phyloP scores from a whole-genome alignment of 1,140 invertebrate species.

The Drosophila virilis region DNA sequence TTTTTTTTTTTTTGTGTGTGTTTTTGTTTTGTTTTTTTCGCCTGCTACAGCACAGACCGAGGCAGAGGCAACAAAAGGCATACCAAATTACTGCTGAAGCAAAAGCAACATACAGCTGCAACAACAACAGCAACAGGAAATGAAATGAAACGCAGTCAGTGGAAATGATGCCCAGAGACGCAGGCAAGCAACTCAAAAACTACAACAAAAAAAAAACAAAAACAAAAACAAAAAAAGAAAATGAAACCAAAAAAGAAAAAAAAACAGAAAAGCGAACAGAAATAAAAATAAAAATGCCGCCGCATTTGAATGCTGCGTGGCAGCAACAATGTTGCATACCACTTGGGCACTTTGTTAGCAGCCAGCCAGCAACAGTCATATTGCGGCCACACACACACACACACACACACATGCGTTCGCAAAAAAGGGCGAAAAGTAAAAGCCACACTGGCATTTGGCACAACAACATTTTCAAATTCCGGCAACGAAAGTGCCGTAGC shows the following conservation, averaged over 20 bases:
- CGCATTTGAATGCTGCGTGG: slow-evolving; percentile 78
- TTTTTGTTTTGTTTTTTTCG: slow-evolving; percentile 32
- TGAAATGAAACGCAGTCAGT: slow-evolving; percentile 80
- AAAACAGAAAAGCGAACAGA: slow-evolving; percentile 12
- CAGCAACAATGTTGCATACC: slow-evolving; percentile 82
- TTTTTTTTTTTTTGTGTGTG: slow-evolving; percentile 37
- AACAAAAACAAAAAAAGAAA: slow-evolving; percentile 48
- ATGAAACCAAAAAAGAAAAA: slow-evolving; percentile 41
- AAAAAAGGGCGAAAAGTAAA: slow-evolving; percentile 50
- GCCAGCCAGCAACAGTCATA: slow-evolving; percentile 45
- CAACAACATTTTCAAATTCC: slow-evolving; percentile 77
- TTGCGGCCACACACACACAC: slow-evolving; percentile 35
- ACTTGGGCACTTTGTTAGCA: slow-evolving; percentile 81
- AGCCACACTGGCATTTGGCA: slow-evolving; percentile 45
- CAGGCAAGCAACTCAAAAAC: slow-evolving; percentile 60
- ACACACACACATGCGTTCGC: neutral
- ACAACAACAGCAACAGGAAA: slow-evolving; percentile 45
- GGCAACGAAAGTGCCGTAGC: slow-evolving; percentile 71
- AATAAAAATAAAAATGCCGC: slow-evolving; percentile 68
- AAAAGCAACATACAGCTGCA: slow-evolving; percentile 30
- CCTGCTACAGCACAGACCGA: neutral
- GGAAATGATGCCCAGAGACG: slow-evolving; percentile 70
- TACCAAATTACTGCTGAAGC: slow-evolving; percentile 79
- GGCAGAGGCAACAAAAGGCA: slow-evolving; percentile 67
- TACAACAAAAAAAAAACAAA: slow-evolving; percentile 44